A percentile compares a stretch with the other conserved stretches of the same genome.
Evolutionary conservation across 1,140 invertebrate genomes (phyloP).

Genomic region (Melipona quadrifasciata): DNA sequence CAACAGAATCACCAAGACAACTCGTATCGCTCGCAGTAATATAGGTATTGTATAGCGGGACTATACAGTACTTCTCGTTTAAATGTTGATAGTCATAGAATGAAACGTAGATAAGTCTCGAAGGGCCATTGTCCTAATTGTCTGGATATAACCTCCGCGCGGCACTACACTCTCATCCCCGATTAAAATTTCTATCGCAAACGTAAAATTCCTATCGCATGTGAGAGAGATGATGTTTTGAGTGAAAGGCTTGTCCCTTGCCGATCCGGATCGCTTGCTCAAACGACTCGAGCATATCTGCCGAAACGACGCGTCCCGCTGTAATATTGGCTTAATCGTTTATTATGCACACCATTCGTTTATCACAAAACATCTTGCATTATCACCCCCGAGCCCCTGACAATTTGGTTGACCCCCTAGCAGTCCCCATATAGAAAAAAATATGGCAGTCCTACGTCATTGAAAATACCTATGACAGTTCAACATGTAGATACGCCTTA

Average conservation of each 20-base stretch:
- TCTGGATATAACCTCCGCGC: constrained; percentile 57
- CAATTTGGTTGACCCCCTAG: constrained; percentile 77
- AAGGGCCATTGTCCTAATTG: constrained; percentile 50
- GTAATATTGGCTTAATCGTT: constrained; percentile 66
- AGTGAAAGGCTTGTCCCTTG: constrained; percentile 55
- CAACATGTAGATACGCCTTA: constrained; percentile 41
- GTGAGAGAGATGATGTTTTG: constrained; percentile 51
- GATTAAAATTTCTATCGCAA: constrained; percentile 29
- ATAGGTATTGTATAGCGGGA: constrained; percentile 34
- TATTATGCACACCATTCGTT: constrained; percentile 74
- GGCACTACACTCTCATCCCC: constrained; percentile 42
- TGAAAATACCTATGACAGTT: constrained; percentile 51
- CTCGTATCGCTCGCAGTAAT: constrained; percentile 27
- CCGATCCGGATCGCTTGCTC: constrained; percentile 36
- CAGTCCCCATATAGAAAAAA: constrained; percentile 74
- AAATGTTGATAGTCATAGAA: constrained; percentile 18
- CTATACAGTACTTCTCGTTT: constrained; percentile 17
- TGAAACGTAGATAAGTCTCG: constrained; percentile 10
- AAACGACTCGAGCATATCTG: constrained; percentile 64
- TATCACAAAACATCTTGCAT: constrained; percentile 74
- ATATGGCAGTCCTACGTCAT: constrained; percentile 78
- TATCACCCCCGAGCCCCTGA: constrained; percentile 71
- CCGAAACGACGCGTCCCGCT: constrained; percentile 50
- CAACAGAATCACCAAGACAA: constrained; percentile 57
- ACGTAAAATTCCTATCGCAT: constrained; percentile 58